Conservation (phyloP, 2,888 invertebrate species). For the Gryllus longicercus region DNA sequence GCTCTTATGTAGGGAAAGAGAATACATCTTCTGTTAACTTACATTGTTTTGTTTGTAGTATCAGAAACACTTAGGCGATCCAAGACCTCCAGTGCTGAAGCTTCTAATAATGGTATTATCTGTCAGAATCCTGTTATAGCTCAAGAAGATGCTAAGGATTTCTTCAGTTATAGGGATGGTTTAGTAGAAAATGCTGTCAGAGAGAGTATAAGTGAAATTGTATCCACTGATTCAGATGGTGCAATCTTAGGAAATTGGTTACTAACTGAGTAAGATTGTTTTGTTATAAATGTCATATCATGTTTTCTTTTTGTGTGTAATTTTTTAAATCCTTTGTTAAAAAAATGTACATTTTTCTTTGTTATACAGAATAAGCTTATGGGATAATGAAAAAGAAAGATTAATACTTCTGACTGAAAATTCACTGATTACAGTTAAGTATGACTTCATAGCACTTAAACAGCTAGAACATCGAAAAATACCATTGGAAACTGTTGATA, state of each 20-base stretch:
- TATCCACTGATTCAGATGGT: slow-evolving; percentile 66
- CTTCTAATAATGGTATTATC: slow-evolving; percentile 35
- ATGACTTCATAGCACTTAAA: slow-evolving; percentile 79
- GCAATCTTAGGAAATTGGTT: slow-evolving; percentile 72
- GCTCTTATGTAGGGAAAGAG: not conserved
- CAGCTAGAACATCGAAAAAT: slow-evolving; percentile 68
- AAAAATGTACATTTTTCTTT: slow-evolving; percentile 35
- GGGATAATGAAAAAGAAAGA: slow-evolving; percentile 83
- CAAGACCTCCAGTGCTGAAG: slow-evolving; percentile 40
- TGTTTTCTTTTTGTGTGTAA: not conserved
- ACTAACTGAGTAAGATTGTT: slow-evolving; percentile 67
- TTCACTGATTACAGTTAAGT: slow-evolving; percentile 70
- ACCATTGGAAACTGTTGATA: slow-evolving; percentile 64
- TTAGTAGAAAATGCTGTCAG: slow-evolving; percentile 69
- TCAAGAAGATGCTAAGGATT: slow-evolving; percentile 61
- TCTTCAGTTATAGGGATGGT: slow-evolving; percentile 70
- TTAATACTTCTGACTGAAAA: slow-evolving; percentile 71
- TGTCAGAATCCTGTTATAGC: slow-evolving; percentile 41
- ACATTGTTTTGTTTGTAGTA: slow-evolving; percentile 39
- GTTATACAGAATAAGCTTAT: slow-evolving; percentile 70
- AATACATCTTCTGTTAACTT: not conserved
- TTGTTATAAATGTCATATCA: not conserved
- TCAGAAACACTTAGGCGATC: slow-evolving; percentile 44
- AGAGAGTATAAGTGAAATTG: slow-evolving; percentile 62
- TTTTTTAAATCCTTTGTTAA: not conserved